phyloP scores from a whole-genome alignment of 2,888 invertebrate genomes.

The Ophion obscuratus region DNA sequence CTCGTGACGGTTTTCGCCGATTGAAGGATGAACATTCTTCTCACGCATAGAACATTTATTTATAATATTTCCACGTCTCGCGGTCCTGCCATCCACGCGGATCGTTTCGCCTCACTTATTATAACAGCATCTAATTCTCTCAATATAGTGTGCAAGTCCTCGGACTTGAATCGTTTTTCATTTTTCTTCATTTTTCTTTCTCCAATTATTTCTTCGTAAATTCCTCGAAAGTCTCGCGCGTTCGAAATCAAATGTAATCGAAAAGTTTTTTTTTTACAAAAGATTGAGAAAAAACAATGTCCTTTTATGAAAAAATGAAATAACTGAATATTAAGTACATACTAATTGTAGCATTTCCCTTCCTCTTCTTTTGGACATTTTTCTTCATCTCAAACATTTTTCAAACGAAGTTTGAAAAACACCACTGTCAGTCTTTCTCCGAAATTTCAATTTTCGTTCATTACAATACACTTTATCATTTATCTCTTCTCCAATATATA shows the following conservation, averaged over 20 bases:
- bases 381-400: neutral
- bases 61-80: slow-evolving; percentile 24
- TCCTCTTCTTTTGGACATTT: neutral
- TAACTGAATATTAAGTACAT: neutral
- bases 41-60: slow-evolving; percentile 44
- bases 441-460: neutral
- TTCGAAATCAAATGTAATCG: neutral
- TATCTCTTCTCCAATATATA: neutral
- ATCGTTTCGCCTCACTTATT: slow-evolving; percentile 5
- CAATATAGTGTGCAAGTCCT: slow-evolving; percentile 27
- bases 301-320: neutral
- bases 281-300: neutral
- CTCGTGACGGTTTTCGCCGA: slow-evolving; percentile 17
- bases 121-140: slow-evolving; percentile 23
- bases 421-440: neutral
- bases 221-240: neutral
- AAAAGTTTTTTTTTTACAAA: neutral
- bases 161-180: slow-evolving; percentile 28
- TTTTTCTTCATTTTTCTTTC: neutral
- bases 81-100: neutral
- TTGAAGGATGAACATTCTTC: slow-evolving; percentile 22
- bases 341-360: neutral
- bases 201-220: neutral
- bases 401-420: neutral
- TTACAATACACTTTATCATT: neutral